Conservation (phyloP, 1,140 invertebrate species). For the Platorchestia sp. region DNA sequence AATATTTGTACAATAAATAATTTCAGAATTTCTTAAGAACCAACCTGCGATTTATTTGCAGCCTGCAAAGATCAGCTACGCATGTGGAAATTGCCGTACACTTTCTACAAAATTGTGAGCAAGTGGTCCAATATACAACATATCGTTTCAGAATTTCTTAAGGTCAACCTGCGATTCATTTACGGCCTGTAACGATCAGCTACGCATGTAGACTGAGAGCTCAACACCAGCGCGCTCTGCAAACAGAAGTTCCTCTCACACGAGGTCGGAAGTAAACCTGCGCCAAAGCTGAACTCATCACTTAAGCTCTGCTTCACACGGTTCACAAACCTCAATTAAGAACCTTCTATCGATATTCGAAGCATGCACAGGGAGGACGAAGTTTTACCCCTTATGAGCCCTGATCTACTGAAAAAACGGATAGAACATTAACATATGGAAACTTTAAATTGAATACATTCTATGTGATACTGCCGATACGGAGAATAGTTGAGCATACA, state of each 20-base stretch:
- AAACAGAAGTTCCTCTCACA: background rate
- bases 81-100: no score
- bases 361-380: background rate
- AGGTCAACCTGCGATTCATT: background rate
- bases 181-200: background rate
- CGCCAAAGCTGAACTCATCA: background rate
- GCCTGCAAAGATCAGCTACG: background rate
- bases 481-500: background rate
- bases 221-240: background rate
- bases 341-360: background rate
- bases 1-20: background rate
- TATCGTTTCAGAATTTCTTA: background rate
- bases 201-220: background rate
- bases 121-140: background rate
- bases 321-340: background rate
- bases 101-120: background rate
- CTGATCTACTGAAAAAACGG: background rate
- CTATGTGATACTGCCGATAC: background rate
- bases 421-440: background rate
- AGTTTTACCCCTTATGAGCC: background rate
- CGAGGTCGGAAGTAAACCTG: conserved; percentile 28
- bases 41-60: background rate
- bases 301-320: no score
- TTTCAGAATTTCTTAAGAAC: background rate
- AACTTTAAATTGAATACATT: background rate